Percentiles rank a stretch among this genome's conserved stretches.
Conservation (phyloP, 2,888 invertebrate species). For the Patella pellucida region DNA sequence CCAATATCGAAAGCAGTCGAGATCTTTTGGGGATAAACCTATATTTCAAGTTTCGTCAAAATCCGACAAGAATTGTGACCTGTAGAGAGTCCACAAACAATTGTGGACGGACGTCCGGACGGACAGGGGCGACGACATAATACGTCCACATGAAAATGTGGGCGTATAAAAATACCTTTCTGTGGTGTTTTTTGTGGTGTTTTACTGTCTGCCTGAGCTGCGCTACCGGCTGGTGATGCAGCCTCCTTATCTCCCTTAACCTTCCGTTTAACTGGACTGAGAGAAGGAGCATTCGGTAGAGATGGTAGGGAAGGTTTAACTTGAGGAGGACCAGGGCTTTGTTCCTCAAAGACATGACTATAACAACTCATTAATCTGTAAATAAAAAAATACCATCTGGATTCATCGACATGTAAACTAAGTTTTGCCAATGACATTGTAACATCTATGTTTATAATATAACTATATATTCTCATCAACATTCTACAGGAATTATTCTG, state of each 20-base stretch:
- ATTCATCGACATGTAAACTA: background rate
- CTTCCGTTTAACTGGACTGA: constrained; percentile 71
- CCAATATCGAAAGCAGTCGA: too few relatives aligned
- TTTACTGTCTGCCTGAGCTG: constrained; percentile 48
- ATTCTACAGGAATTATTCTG: too few relatives aligned
- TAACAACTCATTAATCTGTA: constrained; percentile 79
- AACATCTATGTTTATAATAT: too few relatives aligned
- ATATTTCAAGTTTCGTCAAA: too few relatives aligned
- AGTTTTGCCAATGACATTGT: too few relatives aligned
- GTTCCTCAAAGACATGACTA: constrained; percentile 83
- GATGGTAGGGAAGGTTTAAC: constrained; percentile 74
- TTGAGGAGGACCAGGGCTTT: constrained; percentile 71
- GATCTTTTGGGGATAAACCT: too few relatives aligned
- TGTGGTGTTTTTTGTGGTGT: constrained; percentile 45
- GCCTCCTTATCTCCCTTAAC: constrained; percentile 60
- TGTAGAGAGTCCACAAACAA: too few relatives aligned
- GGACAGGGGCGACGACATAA: too few relatives aligned
- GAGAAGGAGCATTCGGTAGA: constrained; percentile 69
- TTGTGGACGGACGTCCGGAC: too few relatives aligned
- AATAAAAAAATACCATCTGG: constrained; percentile 14
- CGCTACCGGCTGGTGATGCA: constrained; percentile 36
- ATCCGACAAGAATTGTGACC: too few relatives aligned
- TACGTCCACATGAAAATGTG: too few relatives aligned
- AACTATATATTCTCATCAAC: too few relatives aligned
- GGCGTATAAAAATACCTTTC: constrained; percentile 35